These are phyloP conservation scores for Lasioglossum morio DNA, from an alignment of 2,888 invertebrate genomes.

Conservation along the genomic window DNA sequence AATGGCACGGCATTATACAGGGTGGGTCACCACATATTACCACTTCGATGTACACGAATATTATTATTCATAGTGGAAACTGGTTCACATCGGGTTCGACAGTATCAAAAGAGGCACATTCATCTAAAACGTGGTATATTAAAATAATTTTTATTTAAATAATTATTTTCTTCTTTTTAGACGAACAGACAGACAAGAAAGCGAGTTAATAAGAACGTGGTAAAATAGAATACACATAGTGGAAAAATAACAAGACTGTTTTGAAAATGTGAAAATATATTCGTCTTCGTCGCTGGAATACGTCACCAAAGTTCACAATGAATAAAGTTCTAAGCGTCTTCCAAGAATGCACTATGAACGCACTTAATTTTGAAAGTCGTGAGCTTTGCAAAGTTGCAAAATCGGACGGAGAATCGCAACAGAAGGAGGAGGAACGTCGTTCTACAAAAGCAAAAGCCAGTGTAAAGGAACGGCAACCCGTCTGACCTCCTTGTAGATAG, in stretches of 20 bases:
- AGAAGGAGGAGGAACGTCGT: background rate
- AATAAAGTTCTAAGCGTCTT: background rate
- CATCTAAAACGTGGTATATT: too few relatives aligned
- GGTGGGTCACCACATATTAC: too few relatives aligned
- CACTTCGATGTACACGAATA: too few relatives aligned
- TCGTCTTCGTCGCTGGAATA: background rate
- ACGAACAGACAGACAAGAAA: too few relatives aligned
- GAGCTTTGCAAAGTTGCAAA: background rate
- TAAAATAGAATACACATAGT: background rate
- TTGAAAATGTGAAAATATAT: background rate
- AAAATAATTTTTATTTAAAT: too few relatives aligned
- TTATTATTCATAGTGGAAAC: too few relatives aligned
- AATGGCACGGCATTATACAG: background rate
- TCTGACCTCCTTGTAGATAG: slow-evolving; percentile 43
- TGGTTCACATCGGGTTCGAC: too few relatives aligned
- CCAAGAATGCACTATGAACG: background rate
- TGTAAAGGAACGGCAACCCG: slow-evolving; percentile 16
- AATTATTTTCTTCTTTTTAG: too few relatives aligned
- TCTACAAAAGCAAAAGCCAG: slow-evolving; percentile 16
- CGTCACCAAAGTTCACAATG: background rate
- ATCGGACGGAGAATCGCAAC: background rate
- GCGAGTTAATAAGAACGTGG: too few relatives aligned
- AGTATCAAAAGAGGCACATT: too few relatives aligned
- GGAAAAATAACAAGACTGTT: background rate
- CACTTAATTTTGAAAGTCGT: background rate